Evolutionary conservation across 2,888 invertebrate genomes (phyloP), one percentile per base, ranked within the genome.

Genomic region (Prionchulus punctatus): DNA sequence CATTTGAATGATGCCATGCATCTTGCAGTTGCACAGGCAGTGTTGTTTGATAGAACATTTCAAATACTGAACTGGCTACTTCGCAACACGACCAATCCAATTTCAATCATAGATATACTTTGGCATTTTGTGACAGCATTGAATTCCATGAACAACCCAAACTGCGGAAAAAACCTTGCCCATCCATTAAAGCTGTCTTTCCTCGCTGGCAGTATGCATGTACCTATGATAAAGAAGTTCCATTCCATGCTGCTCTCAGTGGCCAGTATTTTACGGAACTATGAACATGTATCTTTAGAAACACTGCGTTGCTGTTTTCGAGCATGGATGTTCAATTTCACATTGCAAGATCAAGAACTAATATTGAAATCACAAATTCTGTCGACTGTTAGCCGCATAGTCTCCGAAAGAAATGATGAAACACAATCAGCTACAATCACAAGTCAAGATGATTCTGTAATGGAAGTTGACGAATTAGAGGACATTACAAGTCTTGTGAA

Each of bases 101-200:
- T 21, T 18, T 25, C 42, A 2, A 25, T 27, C 21, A 26, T 53
- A 7, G 54, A 54, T 25, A 79, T 94, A 12, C 80, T 96, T 71
- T 94, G 94, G 94, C 91, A 89, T 85, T 90, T 92, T 71, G 86
- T 90, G 26, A 82, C 83, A 18, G 84, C 91, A 0, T 76, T 92
- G 43, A 82, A 83, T 1, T 80, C 81, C 1, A 47, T 36, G 2
- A 27, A 43, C 7, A 25, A n/a, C 4, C 7, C 49, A 4, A n/a
- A 53, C 36, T 18, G 43, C 21, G 2, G 4, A 3, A 25, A 23
- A 4, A 30, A 52, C n/a, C 25, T 56, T 2, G 2, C n/a, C 2
- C 56, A 56, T 42, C 56, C 56, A 4, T 42, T 56, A 27, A 31
- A 4, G 23, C 12, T 28, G 3, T 31, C 49, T 43, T 27, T 53